Evolutionary conservation across 2,888 invertebrate genomes (phyloP), one percentile per base, ranked within the genome.

Genomic region (Pogonocherus hispidulus): DNA sequence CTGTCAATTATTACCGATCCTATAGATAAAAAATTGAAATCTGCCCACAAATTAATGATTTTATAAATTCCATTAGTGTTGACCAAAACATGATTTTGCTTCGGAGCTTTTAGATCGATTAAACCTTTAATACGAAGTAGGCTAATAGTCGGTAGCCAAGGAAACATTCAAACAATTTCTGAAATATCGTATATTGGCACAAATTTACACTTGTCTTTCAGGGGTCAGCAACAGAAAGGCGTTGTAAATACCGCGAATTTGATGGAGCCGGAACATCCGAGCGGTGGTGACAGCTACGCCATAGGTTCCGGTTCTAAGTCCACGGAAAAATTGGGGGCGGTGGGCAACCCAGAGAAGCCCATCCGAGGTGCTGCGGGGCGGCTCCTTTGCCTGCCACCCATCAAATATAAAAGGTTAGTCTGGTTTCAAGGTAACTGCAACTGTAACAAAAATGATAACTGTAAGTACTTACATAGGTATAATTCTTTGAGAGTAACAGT

Each of bases 301-400:
- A 64, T 9, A 35, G 41, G 63, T n/a, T 64, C 64, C 56, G 64
- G 56, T 35, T 27, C 56, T 11, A 47, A 8, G 22, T 14, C 47
- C 64, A n/a, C 1, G 4, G 64, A 49, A 19, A 32, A 20, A 1
- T 3, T 22, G 49, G 44, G 11, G 27, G 11, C 19, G 55, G 32
- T 9, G 3, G 11, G 35, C 47, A 22, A n/a, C 47, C 14, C 3
- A 16, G 35, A 8, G 4, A 37, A 9, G 37, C 32, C 47, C 32
- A 22, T 16, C 22, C 35, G 51, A 19, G 55, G 32, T n/a, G 8
- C 54, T 8, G 44, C 55, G 20, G 70, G 64, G 5, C 47, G 70
- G 47, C 67, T 73, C 8, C 19, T 69, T 2, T 70, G 70, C 20
- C 63, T 63, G 46, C 73, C 73, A 14, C 73, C 73, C 16, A 14